phyloP scores from a whole-genome alignment of 2,888 invertebrate species.

The Hyposoter dolosus region DNA sequence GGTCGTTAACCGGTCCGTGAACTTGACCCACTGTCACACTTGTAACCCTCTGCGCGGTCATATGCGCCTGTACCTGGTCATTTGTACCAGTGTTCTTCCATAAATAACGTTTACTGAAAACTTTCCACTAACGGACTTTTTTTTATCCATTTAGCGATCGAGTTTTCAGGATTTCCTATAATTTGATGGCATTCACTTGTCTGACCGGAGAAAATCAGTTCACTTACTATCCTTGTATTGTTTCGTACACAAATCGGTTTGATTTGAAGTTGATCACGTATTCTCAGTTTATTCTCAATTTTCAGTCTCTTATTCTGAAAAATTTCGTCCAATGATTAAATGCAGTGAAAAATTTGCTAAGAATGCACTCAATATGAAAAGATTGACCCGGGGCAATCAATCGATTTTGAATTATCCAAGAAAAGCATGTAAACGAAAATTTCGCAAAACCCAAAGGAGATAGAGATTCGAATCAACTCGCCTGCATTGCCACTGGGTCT shows the following conservation, averaged over 20 bases:
- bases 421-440: background rate
- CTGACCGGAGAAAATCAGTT: background rate
- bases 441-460: too few species aligned
- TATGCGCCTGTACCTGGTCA: constrained; percentile 37
- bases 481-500: too few species aligned
- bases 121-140: background rate
- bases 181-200: background rate
- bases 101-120: constrained; percentile 9
- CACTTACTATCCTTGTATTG: too few species aligned
- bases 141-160: background rate
- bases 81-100: constrained; percentile 17
- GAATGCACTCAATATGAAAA: background rate
- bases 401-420: too few species aligned
- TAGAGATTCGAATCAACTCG: too few species aligned
- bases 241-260: background rate
- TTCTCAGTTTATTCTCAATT: background rate
- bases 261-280: background rate
- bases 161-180: background rate
- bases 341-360: background rate
- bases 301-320: background rate
- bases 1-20: constrained; percentile 78
- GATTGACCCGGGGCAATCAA: background rate
- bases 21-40: constrained; percentile 82
- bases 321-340: background rate
- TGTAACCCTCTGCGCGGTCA: constrained; percentile 68